phyloP scores from a whole-genome alignment of 2,888 invertebrate genomes.

The Diaphora mendica region DNA sequence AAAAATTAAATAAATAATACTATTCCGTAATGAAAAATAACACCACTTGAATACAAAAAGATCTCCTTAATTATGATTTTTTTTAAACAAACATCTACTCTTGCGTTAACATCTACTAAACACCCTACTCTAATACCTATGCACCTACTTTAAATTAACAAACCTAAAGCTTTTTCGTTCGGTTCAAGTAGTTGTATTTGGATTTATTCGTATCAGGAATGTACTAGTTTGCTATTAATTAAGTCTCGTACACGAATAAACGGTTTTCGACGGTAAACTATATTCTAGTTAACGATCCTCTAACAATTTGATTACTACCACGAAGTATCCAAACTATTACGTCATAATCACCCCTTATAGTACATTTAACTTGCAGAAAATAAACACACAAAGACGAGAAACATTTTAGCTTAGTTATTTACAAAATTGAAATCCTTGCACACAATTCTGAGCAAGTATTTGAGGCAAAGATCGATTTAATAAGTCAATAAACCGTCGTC shows the following conservation, averaged over 20 bases:
- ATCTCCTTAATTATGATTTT: too few relatives aligned
- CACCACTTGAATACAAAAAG: too few relatives aligned
- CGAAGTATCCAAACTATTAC: not conserved
- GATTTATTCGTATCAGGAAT: not conserved
- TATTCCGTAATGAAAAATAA: too few relatives aligned
- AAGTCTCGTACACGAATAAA: not conserved
- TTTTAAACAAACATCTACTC: not conserved
- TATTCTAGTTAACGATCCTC: not conserved
- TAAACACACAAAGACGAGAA: constrained; percentile 37
- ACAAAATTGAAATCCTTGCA: constrained; percentile 61
- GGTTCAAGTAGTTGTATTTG: not conserved
- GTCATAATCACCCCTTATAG: not conserved
- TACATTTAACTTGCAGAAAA: constrained; percentile 10
- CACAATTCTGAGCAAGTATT: constrained; percentile 62
- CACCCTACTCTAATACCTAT: too few relatives aligned
- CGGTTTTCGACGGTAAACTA: not conserved
- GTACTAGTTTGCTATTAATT: too few relatives aligned
- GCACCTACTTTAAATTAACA: not conserved
- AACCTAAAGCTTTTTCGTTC: not conserved
- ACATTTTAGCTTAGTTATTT: constrained; percentile 41
- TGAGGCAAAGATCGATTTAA: constrained; percentile 80
- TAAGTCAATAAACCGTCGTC: constrained; percentile 81
- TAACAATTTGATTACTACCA: not conserved
- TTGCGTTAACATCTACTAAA: not conserved
- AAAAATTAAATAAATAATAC: too few relatives aligned